Evolutionary conservation across 2,113 vertebrate genomes (phyloP).

Genomic region (Ivindomyrus marchei): DNA sequence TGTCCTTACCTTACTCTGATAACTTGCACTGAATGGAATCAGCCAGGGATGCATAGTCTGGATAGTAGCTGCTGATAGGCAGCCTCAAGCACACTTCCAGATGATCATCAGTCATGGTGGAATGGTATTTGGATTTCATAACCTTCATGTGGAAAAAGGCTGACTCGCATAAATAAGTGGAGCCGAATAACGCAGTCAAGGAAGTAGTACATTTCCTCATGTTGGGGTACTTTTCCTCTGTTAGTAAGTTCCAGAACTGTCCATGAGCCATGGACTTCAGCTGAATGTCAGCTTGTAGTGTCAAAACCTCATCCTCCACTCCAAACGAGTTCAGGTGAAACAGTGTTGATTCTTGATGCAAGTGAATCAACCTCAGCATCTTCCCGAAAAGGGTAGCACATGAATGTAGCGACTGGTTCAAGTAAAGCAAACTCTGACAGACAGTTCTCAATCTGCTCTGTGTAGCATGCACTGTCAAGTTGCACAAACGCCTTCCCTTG

Average conservation of each 20-base stretch:
- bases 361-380: conserved; percentile 5
- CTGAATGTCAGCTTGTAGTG: too few relatives aligned
- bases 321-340: too few relatives aligned
- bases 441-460: conserved; percentile 19
- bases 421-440: conserved; percentile 27
- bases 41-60: conserved; percentile 12
- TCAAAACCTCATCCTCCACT: too few relatives aligned
- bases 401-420: conserved; percentile 24
- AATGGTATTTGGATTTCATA: too few relatives aligned
- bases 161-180: conserved; percentile 40
- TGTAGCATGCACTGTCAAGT: conserved; percentile 13
- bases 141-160: conserved; percentile 35
- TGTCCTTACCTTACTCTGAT: background rate
- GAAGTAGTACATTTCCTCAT: conserved; percentile 33
- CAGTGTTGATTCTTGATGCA: too few relatives aligned
- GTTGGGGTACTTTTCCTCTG: conserved; percentile 22
- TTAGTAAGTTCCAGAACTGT: conserved; percentile 17
- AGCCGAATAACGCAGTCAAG: conserved; percentile 39
- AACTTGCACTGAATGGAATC: conserved; percentile 9
- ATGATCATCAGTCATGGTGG: conserved; percentile 34
- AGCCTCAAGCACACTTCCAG: conserved; percentile 17
- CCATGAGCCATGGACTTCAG: too few relatives aligned
- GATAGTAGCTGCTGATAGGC: conserved; percentile 25
- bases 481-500: conserved; percentile 20
- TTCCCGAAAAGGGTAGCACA: conserved; percentile 26